A percentile compares a stretch with the other conserved stretches of the same genome.
Evolutionary conservation across 2,113 vertebrate genomes (phyloP).

Genomic region (Cheirogaleus medius): DNA sequence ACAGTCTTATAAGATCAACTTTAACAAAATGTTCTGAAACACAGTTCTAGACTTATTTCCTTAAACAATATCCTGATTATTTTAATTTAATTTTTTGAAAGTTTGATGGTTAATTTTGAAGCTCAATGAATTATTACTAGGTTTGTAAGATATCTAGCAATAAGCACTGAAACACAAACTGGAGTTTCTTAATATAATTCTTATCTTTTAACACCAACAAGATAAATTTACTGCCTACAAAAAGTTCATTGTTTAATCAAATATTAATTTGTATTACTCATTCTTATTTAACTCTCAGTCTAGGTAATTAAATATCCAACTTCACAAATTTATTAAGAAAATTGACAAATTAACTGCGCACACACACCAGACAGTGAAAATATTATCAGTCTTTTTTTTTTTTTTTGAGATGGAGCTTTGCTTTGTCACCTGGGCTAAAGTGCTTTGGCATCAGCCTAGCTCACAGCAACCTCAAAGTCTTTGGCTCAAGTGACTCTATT

Average conservation of each 20-base stretch:
- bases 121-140: neutral
- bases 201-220: neutral
- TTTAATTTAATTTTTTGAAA: neutral
- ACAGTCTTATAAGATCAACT: neutral
- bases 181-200: neutral
- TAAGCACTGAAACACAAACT: neutral
- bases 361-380: neutral
- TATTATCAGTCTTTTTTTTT: neutral
- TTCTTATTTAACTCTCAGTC: neutral
- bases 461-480: no score
- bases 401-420: no score
- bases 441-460: no score
- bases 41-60: neutral
- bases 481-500: no score
- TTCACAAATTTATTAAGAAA: neutral
- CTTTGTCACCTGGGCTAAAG: no score
- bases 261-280: neutral
- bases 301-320: neutral
- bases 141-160: neutral
- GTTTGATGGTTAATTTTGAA: neutral
- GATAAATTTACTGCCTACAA: neutral
- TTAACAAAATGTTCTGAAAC: neutral
- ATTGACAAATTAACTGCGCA: neutral
- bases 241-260: neutral
- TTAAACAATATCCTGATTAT: neutral